Evolutionary conservation across 1,140 invertebrate species (phyloP), one percentile per base, ranked within the genome.

Genomic region (Frieseomelitta varia): DNA sequence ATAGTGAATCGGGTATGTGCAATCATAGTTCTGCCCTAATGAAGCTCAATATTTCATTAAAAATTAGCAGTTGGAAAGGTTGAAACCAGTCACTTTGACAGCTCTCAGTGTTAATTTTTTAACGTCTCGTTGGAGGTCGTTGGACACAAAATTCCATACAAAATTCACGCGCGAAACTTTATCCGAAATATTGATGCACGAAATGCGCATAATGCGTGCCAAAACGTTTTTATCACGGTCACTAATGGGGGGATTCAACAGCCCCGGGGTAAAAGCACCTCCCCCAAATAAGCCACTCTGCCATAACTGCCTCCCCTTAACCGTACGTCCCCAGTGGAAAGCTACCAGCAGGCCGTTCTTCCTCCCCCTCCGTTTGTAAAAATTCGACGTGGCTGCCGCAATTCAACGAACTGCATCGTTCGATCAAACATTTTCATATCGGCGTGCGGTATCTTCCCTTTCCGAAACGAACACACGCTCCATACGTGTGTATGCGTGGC

Each of bases 371-470:
- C 14, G 47, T 11, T 72, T 72, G 55, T 73, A 73, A 51, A 73
- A 73, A 73, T 73, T 73, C 51, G 17, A 30, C 2, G 47, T 30
- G 17, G 24, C 24, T 15, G 39, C 24, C 14, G 47, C 47, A 47
- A 72, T 72, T 72, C 71, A 51, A 24, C 71, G 17, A 53, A 12
- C 61, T 19, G n/a, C 30, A 19, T 1, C 12, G 79, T 63, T 63
- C 79, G 17, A 73, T 81, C 69, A 74, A 81, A 81, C 53, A 73
- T 73, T 81, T 81, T 73, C 79, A 73, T 81, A 73, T 73, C 55
- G 56, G 39, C 56, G 19, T 47, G 39, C 1, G 47, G 19, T 47
- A 55, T 65, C 79, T 65, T 56, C 74, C 34, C 34, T n/a, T 14
- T 11, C 17, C 30, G 15, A 10, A n/a, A 21, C 58, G 19, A n/a